A percentile compares a stretch with the other conserved stretches of the same genome.
Conservation (phyloP, 2,113 vertebrate genomes). For the Pelusios castaneus region DNA sequence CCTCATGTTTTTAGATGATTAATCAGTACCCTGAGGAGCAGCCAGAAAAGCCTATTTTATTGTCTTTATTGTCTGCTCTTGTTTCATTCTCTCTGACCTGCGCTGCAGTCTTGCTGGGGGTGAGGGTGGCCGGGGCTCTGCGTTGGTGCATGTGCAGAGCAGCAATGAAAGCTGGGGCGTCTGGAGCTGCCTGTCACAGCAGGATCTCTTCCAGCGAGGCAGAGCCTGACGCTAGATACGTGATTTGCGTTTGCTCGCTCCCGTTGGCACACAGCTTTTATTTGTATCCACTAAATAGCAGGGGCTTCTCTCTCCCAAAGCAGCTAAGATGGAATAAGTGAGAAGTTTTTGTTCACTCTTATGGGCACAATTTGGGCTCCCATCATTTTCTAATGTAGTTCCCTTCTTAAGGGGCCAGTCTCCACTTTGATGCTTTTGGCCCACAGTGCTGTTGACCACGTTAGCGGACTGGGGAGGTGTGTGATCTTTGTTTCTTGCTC, state of each 20-base stretch:
- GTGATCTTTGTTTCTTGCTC: constrained; percentile 32
- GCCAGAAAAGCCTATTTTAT: not conserved
- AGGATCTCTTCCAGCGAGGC: not conserved
- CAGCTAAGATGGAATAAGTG: not conserved
- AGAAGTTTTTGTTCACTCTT: not conserved
- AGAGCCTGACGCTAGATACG: not conserved
- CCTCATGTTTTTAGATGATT: not conserved
- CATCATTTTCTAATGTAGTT: not conserved
- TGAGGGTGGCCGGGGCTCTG: not conserved
- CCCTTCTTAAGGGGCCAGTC: not conserved
- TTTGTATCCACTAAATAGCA: not conserved
- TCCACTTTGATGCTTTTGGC: rapidly evolving
- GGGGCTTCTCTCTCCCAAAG: not conserved
- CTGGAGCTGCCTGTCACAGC: not conserved
- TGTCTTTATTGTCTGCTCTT: too few relatives aligned
- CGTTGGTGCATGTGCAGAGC: not conserved
- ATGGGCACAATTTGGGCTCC: not conserved
- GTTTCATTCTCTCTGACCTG: not conserved
- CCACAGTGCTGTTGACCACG: not conserved
- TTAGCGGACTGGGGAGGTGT: constrained; percentile 17
- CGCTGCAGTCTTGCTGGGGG: not conserved
- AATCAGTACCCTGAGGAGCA: not conserved
- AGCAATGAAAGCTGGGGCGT: too few relatives aligned
- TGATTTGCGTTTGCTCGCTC: rapidly evolving
- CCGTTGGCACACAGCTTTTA: rapidly evolving